Evolutionary conservation across 2,113 vertebrate species (phyloP).

Genomic region (Ranitomeya imitator): DNA sequence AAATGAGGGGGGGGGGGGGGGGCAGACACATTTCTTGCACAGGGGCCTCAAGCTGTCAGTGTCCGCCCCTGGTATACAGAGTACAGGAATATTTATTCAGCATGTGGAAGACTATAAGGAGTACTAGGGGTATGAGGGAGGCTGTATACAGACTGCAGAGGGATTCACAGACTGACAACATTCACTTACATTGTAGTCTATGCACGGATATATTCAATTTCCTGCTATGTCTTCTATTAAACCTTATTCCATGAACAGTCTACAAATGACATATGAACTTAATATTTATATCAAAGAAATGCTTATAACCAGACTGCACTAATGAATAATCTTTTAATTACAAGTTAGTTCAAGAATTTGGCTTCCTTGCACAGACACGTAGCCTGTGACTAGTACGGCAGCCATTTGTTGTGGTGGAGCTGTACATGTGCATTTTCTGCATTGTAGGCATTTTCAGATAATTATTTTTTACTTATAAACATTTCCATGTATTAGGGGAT

Average conservation of each 20-base stretch:
- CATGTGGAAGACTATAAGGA: too few species aligned
- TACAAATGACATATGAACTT: constrained; percentile 4
- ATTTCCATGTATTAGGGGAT: background rate
- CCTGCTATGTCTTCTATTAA: background rate
- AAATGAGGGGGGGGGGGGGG: too few species aligned
- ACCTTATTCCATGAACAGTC: background rate
- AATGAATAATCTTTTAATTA: constrained; percentile 30
- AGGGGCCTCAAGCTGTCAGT: too few species aligned
- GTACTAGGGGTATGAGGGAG: background rate
- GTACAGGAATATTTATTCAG: too few species aligned
- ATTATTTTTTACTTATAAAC: constrained; percentile 9
- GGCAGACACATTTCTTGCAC: too few species aligned
- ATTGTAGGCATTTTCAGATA: constrained; percentile 6
- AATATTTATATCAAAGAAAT: constrained; percentile 30
- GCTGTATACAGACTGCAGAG: background rate
- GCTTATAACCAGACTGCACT: background rate
- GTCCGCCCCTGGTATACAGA: too few species aligned
- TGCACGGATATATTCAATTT: background rate
- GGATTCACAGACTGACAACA: background rate
- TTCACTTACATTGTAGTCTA: background rate
- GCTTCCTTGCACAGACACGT: background rate
- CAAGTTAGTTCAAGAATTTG: background rate
- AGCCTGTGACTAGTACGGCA: background rate
- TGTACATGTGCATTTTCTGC: constrained; percentile 18
- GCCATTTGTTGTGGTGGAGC: constrained; percentile 9